Evolutionary conservation across 2,888 invertebrate species (phyloP), one percentile per base, ranked within the genome.

Genomic region (Coleophora flavipennella): DNA sequence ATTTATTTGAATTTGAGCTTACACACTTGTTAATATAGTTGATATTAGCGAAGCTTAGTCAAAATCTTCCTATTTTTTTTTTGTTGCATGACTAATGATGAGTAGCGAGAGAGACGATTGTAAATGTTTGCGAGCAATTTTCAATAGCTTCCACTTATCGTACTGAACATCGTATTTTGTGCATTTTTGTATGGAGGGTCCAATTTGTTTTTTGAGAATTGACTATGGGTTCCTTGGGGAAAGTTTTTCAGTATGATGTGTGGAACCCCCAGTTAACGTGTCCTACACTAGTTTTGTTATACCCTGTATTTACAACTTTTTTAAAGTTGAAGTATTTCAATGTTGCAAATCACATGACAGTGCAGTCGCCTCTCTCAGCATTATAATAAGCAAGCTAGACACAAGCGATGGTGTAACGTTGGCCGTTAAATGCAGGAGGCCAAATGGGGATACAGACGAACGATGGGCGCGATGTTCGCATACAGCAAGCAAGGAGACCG

Each of bases 381-480:
- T 4, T 6, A 20, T 4, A 20, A 20, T 20, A 6, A 48, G 46
- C 43, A 44, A 47, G 57, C 61, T 57, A 50, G 38, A 59, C 65
- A 65, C 63, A 63, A 66, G 62, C 59, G 65, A 62, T 64, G 62
- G 59, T 47, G 43, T 65, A 66, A 64, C 50, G 59, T 59, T 59
- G 62, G 70, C 60, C 65, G 49, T 73, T 48, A 72, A 68, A 72
- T 61, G 49, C 81, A 84, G 84, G 84, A 84, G 71, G 84, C 78
- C 64, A 84, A 83, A 76, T 83, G 83, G 83, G 84, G 84, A 70
- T 84, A 84, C 80, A 67, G 83, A 57, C 80, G 83, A 48, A 83
- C 83, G 56, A 84, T 84, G 83, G 83, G 84, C 61, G 83, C 83
- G 47, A 81, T 84, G 84, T 84, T 84, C 71, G 81, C 83, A 59